phyloP scores from a whole-genome alignment of 2,888 invertebrate genomes.

The Cremastobaeus sp. region DNA sequence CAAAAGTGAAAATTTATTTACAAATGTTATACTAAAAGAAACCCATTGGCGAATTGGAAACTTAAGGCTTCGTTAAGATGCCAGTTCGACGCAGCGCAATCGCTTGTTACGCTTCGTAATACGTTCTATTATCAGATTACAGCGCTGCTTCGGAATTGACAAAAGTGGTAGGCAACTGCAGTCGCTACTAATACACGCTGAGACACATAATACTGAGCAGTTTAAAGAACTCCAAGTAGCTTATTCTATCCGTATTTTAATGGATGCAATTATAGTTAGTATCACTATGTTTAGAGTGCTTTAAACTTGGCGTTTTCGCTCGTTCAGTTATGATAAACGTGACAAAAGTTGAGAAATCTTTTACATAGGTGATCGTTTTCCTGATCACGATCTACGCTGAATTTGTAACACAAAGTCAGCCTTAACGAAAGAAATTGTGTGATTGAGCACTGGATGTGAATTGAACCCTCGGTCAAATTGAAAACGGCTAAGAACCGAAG shows the following conservation, averaged over 20 bases:
- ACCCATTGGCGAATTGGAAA: constrained; percentile 5
- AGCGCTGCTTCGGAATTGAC: not conserved
- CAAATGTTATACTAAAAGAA: constrained; percentile 30
- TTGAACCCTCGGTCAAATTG: constrained; percentile 4
- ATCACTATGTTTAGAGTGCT: constrained; percentile 58
- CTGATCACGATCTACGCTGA: constrained; percentile 3
- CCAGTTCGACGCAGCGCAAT: constrained; percentile 6
- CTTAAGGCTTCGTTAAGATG: constrained; percentile 13
- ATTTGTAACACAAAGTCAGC: constrained; percentile 13
- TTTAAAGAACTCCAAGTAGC: constrained; percentile 56
- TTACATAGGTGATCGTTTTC: not conserved
- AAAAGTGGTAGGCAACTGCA: constrained; percentile 10
- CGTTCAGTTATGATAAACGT: constrained; percentile 20
- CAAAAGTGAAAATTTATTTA: constrained; percentile 45
- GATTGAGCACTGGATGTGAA: constrained; percentile 39
- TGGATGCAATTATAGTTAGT: constrained; percentile 56
- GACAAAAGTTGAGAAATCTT: not conserved
- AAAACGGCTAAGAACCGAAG: constrained; percentile 29
- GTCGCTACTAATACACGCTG: constrained; percentile 18
- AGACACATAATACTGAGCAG: constrained; percentile 49
- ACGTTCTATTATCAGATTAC: no score
- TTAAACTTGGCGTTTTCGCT: constrained; percentile 42
- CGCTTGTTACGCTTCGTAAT: not conserved
- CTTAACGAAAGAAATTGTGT: constrained; percentile 20
- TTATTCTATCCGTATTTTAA: constrained; percentile 42